phyloP scores from a whole-genome alignment of 2,888 invertebrate species.

The Julus scandinavius region DNA sequence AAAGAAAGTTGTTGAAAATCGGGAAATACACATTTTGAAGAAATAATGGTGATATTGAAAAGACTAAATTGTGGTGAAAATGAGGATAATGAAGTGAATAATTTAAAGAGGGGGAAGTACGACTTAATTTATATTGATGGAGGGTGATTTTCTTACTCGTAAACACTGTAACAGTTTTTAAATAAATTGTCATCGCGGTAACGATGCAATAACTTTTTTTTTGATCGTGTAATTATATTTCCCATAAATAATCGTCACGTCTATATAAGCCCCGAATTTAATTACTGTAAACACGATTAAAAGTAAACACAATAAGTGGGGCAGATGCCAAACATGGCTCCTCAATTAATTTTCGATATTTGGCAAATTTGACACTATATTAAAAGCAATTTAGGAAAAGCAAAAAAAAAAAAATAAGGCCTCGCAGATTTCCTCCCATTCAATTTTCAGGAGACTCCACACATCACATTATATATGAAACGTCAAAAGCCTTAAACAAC shows the following conservation, averaged over 20 bases:
- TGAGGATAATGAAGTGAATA: neutral
- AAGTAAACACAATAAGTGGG: neutral
- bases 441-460: neutral
- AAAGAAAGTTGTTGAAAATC: too few relatives aligned
- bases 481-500: slow-evolving; percentile 4
- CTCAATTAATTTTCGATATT: neutral
- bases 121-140: too few relatives aligned
- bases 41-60: too few relatives aligned
- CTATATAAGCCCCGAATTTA: neutral
- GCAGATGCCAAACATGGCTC: neutral
- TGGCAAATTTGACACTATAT: slow-evolving; percentile 21
- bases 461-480: neutral
- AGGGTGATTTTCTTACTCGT: neutral
- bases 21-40: too few relatives aligned
- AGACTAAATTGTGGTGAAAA: neutral
- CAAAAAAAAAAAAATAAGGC: neutral
- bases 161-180: neutral
- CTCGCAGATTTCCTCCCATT: neutral
- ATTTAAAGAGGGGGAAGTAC: neutral
- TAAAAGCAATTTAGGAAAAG: neutral
- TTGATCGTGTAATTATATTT: neutral
- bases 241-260: neutral
- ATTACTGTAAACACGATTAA: slow-evolving; percentile 13
- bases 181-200: neutral
- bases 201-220: neutral